phyloP scores from a whole-genome alignment of 2,113 vertebrate genomes.

The Tenrec ecaudatus region DNA sequence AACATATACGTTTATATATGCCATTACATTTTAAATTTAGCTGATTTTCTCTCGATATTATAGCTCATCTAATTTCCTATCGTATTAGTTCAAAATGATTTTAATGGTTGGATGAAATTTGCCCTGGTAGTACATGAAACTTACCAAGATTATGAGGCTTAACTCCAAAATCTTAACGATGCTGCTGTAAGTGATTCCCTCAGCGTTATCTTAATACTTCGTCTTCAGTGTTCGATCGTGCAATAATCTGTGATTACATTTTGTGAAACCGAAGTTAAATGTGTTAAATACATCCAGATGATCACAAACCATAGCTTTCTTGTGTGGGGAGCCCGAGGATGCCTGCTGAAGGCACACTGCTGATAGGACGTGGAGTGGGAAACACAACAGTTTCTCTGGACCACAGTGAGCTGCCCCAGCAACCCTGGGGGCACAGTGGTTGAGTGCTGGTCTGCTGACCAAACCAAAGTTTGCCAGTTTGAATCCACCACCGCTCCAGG shows the following conservation, averaged over 20 bases:
- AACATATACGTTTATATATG: conserved; percentile 86
- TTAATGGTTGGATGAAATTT: conserved; percentile 75
- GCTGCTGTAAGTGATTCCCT: conserved; percentile 52
- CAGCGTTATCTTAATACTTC: background rate
- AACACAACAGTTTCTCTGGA: conserved; percentile 1
- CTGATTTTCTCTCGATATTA: conserved; percentile 67
- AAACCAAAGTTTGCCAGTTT: background rate
- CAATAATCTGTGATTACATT: background rate
- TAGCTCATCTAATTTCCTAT: conserved; percentile 75
- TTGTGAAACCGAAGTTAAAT: conserved; percentile 43
- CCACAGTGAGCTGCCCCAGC: background rate
- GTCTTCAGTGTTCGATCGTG: background rate
- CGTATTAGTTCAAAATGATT: conserved; percentile 76
- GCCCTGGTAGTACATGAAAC: conserved; percentile 57
- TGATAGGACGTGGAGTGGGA: conserved; percentile 18
- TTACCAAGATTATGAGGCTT: conserved; percentile 65
- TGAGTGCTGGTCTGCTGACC: background rate
- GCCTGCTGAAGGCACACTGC: background rate
- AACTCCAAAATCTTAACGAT: conserved; percentile 62
- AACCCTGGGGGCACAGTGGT: background rate
- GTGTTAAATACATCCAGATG: background rate
- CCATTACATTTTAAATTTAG: conserved; percentile 82
- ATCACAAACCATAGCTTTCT: background rate
- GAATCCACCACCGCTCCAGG: background rate
- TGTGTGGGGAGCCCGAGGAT: background rate